These are phyloP conservation scores for Anoplopoma fimbria DNA, from an alignment of 2,113 vertebrate species.

Conservation along the genomic window DNA sequence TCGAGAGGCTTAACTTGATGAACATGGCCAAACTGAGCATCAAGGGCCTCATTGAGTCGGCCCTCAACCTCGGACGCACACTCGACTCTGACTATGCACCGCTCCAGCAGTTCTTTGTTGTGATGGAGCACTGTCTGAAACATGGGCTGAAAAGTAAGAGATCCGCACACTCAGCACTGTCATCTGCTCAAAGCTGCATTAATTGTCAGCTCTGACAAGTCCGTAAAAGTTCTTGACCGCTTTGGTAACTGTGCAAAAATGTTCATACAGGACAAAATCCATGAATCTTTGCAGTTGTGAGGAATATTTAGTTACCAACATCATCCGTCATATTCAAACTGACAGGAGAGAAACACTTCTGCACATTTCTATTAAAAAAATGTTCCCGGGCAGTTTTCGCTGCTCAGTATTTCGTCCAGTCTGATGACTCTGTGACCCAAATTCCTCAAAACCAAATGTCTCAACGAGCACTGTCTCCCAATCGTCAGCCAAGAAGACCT, in stretches of 20 bases:
- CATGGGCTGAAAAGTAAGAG: constrained; percentile 94
- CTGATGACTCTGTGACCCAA: neutral
- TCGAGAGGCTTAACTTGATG: constrained; percentile 99
- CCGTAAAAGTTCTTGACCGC: neutral
- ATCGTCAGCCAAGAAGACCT: constrained; percentile 94
- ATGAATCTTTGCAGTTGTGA: neutral
- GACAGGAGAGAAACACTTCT: neutral
- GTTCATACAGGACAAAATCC: neutral
- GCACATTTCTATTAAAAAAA: no score
- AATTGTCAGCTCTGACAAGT: neutral
- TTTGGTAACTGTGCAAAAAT: neutral
- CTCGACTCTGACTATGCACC: constrained; percentile 98
- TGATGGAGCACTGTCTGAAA: constrained; percentile 99
- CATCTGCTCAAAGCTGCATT: neutral
- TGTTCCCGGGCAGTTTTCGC: neutral
- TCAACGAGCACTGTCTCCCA: neutral
- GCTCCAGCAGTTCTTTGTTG: constrained; percentile 98
- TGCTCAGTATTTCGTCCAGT: neutral
- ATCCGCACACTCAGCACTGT: neutral
- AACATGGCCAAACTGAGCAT: constrained; percentile 99
- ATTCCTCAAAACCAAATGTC: neutral
- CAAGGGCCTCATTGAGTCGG: constrained; percentile 97
- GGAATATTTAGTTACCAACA: neutral
- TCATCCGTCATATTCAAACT: neutral
- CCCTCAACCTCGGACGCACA: constrained; percentile 94